Percentiles rank a stretch among this genome's conserved stretches.
Conservation (phyloP, 2,888 invertebrate species). For the Lasioglossum malachurum region DNA sequence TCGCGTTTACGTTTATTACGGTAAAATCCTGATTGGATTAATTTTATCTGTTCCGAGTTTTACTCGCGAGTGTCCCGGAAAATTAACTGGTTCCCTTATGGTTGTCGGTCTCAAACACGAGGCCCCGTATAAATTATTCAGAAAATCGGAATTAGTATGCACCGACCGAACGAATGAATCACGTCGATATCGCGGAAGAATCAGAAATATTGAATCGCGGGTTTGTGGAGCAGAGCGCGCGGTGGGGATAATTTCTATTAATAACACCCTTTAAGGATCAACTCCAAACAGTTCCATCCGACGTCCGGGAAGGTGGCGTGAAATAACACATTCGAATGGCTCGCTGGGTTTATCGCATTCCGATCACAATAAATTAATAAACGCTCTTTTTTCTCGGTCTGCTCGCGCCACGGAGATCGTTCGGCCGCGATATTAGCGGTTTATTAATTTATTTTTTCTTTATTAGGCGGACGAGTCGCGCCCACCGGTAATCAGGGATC, state of each 20-base stretch:
- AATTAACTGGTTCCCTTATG: slow-evolving; percentile 2
- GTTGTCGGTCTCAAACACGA: neutral
- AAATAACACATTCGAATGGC: slow-evolving; percentile 64
- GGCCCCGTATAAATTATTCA: neutral
- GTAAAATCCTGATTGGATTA: neutral
- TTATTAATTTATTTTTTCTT: slow-evolving; percentile 83
- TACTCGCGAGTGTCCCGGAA: neutral
- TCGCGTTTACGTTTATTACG: slow-evolving; percentile 6
- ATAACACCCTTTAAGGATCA: slow-evolving; percentile 22
- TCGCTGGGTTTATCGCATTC: slow-evolving; percentile 66
- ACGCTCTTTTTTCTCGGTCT: slow-evolving; percentile 69
- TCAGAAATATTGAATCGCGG: neutral
- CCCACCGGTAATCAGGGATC: slow-evolving; percentile 82
- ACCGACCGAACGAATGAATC: neutral
- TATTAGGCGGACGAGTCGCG: slow-evolving; percentile 78
- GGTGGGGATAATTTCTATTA: slow-evolving; percentile 28
- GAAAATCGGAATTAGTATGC: neutral
- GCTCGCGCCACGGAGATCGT: slow-evolving; percentile 73
- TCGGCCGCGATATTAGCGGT: slow-evolving; percentile 78
- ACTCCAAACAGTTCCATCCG: slow-evolving; percentile 43
- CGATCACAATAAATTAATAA: slow-evolving; percentile 81
- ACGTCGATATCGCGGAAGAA: neutral
- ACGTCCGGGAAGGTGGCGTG: slow-evolving; percentile 49
- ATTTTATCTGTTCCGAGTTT: neutral
- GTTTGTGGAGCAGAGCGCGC: too few species aligned